Conservation (phyloP, 2,888 invertebrate species). For the Salpingus planirostris region DNA sequence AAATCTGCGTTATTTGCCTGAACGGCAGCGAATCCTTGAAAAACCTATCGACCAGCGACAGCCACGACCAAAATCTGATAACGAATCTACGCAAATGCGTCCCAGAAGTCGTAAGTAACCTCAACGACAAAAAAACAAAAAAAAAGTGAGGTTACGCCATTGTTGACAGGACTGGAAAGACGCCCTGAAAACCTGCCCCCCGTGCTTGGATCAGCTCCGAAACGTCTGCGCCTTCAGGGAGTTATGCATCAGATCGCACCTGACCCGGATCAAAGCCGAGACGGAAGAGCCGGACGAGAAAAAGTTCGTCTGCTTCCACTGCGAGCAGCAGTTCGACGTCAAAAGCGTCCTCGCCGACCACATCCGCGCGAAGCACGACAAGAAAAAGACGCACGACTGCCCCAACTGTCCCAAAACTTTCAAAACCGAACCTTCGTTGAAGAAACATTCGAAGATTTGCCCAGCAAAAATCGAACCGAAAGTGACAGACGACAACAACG, state of each 20-base stretch:
- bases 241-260: slow-evolving; percentile 26
- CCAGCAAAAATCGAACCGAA: slow-evolving; percentile 13
- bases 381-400: no score
- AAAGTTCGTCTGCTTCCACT: slow-evolving; percentile 4
- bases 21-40: slow-evolving; percentile 13
- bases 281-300: slow-evolving; percentile 4
- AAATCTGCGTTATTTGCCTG: slow-evolving; percentile 21
- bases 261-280: slow-evolving; percentile 10
- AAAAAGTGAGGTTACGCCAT: slow-evolving; percentile 7
- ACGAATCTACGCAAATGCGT: slow-evolving; percentile 24
- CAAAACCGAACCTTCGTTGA: slow-evolving; percentile 15
- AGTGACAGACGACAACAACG: no score
- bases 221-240: slow-evolving; percentile 25
- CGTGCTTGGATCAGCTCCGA: slow-evolving; percentile 25
- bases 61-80: slow-evolving; percentile 16
- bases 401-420: slow-evolving; percentile 21
- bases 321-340: slow-evolving; percentile 1
- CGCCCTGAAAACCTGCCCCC: slow-evolving; percentile 21
- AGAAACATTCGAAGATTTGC: slow-evolving; percentile 14
- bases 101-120: slow-evolving; percentile 29
- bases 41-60: slow-evolving; percentile 17
- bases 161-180: slow-evolving; percentile 23
- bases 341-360: no score
- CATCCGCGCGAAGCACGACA: no score
- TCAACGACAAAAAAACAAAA: no score